Percentiles rank a stretch among this genome's conserved stretches.
Conservation (phyloP, 2,797 vertebrate genomes). For the Perodicticus potto region DNA sequence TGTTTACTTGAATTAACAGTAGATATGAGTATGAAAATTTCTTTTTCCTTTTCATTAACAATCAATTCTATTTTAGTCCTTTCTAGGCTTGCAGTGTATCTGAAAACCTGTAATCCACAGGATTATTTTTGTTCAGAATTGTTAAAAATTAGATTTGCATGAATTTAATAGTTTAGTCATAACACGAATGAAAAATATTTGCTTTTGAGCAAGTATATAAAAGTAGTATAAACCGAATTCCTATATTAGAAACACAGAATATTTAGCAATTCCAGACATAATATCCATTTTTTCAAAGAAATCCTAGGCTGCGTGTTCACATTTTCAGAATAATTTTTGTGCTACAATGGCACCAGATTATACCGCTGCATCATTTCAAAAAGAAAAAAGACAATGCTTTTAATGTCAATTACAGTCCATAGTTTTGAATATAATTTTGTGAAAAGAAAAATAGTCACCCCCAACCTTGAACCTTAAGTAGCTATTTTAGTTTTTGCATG, state of each 20-base stretch:
- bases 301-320: background rate
- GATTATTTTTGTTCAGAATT: constrained; percentile 12
- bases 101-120: background rate
- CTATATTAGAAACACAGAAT: background rate
- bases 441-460: background rate
- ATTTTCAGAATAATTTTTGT: background rate
- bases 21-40: background rate
- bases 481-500: background rate
- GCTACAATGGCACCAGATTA: background rate
- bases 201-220: background rate
- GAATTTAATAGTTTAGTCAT: background rate
- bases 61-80: background rate
- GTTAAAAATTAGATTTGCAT: constrained; percentile 7
- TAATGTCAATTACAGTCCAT: too few species aligned
- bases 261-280: background rate
- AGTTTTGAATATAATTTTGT: background rate
- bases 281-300: background rate
- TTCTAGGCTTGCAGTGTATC: background rate
- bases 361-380: background rate
- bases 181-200: constrained; percentile 3
- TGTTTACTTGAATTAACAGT: background rate
- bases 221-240: background rate
- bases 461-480: background rate
- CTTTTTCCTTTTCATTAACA: constrained; percentile 22
- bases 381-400: background rate